Conservation (phyloP, 2,113 vertebrate genomes). For the Calypte anna region DNA sequence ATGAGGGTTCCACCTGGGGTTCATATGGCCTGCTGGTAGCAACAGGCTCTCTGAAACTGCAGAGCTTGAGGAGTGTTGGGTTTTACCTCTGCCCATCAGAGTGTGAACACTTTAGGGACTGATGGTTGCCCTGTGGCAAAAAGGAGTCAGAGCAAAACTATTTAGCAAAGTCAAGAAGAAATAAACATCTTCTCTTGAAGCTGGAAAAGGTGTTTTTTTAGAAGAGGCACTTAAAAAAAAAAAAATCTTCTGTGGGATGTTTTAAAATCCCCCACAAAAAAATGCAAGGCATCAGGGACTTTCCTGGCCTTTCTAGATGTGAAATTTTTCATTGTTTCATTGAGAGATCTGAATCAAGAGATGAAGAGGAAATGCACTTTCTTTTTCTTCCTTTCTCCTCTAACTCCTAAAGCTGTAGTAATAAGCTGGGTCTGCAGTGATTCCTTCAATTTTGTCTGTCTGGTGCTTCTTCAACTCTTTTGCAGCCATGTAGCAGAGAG, state of each 20-base stretch:
- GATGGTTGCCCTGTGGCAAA: background rate
- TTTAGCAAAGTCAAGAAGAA: background rate
- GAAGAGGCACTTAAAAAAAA: background rate
- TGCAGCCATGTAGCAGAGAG: background rate
- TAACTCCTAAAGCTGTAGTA: background rate
- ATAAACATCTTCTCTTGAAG: background rate
- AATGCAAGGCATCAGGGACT: slow-evolving; percentile 38
- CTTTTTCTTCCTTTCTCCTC: background rate
- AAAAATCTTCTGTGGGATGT: slow-evolving; percentile 26
- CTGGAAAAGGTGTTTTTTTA: slow-evolving; percentile 30
- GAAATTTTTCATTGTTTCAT: slow-evolving; percentile 3
- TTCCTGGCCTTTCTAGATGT: slow-evolving; percentile 50
- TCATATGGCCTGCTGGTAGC: fast-evolving
- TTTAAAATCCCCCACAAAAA: slow-evolving; percentile 45
- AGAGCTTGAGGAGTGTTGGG: background rate
- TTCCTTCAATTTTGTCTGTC: background rate
- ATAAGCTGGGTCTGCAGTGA: fast-evolving
- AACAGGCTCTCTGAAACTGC: background rate
- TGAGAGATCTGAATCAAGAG: background rate
- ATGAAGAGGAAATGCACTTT: background rate
- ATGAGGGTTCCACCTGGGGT: background rate
- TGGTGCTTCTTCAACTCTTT: background rate
- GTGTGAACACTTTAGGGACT: background rate
- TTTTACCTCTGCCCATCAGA: background rate
- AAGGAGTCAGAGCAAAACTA: background rate